These are phyloP conservation scores for Gadus macrocephalus DNA, from an alignment of 2,113 vertebrate genomes.

Conservation along the genomic window DNA sequence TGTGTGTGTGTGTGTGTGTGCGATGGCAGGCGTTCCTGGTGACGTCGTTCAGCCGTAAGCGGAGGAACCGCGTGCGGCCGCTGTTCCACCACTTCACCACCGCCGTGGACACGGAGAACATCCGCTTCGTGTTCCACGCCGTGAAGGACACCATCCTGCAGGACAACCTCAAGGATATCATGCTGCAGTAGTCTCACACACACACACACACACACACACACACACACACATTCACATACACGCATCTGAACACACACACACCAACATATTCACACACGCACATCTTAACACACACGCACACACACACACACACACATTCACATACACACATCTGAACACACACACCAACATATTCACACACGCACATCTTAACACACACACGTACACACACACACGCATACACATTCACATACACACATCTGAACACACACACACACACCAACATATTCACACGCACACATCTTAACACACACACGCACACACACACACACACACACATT, in stretches of 20 bases:
- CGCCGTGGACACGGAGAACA: constrained; percentile 95
- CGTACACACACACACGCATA: too few relatives aligned
- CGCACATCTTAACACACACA: too few relatives aligned
- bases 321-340: background rate
- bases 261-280: background rate
- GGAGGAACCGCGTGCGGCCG: constrained; percentile 87
- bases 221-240: constrained; percentile 4
- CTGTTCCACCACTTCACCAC: constrained; percentile 98
- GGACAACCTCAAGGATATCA: constrained; percentile 97
- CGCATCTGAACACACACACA: background rate
- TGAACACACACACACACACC: too few relatives aligned
- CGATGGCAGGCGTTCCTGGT: constrained; percentile 80
- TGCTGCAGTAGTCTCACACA: constrained; percentile 85
- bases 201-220: constrained; percentile 9
- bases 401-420: too few relatives aligned
- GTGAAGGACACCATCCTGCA: constrained; percentile 98
- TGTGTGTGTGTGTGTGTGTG: background rate
- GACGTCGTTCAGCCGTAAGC: constrained; percentile 88
- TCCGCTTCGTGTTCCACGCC: constrained; percentile 94
- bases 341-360: too few relatives aligned
- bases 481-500: too few relatives aligned
- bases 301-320: constrained; percentile 9
- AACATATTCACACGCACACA: too few relatives aligned
- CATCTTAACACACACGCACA: background rate
- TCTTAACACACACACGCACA: too few relatives aligned